Conservation (phyloP, 2,888 invertebrate species). For the Chironomus riparius region DNA sequence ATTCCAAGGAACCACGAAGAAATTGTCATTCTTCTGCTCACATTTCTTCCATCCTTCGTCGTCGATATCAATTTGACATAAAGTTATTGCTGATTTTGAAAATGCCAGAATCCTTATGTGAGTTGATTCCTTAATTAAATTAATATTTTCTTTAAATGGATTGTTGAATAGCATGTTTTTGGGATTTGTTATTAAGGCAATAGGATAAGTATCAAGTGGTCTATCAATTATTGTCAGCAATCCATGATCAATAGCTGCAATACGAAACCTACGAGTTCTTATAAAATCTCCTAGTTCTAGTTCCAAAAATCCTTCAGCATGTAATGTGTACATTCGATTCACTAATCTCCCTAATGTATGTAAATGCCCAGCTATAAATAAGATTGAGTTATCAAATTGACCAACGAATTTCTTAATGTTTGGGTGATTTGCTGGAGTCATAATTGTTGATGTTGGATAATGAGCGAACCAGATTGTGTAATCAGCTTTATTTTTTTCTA, state of each 20-base stretch:
- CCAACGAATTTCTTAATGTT: conserved; percentile 51
- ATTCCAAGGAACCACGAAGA: conserved; percentile 66
- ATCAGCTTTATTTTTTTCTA: conserved; percentile 45
- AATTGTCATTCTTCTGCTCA: conserved; percentile 51
- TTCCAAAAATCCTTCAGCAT: conserved; percentile 73
- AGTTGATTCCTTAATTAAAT: conserved; percentile 52
- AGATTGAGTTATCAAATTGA: conserved; percentile 52
- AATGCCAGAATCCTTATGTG: conserved; percentile 76
- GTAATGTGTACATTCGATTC: conserved; percentile 77
- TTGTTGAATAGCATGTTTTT: conserved; percentile 69
- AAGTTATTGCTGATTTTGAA: conserved; percentile 54
- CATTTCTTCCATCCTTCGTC: conserved; percentile 55
- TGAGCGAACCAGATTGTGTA: conserved; percentile 78
- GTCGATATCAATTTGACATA: conserved; percentile 60
- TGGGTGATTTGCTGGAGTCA: conserved; percentile 49
- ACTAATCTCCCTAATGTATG: conserved; percentile 73
- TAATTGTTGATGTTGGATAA: conserved; percentile 82
- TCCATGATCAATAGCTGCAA: conserved; percentile 83
- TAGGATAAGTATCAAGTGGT: conserved; percentile 67
- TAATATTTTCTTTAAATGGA: conserved; percentile 59
- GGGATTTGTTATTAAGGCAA: conserved; percentile 81
- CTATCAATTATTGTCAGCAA: conserved; percentile 77
- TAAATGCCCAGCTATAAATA: conserved; percentile 82
- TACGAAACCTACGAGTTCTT: conserved; percentile 71
- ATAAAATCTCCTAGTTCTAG: conserved; percentile 90